Evolutionary conservation across 1,140 invertebrate genomes (phyloP).

Genomic region (Caenorhabditis latens): DNA sequence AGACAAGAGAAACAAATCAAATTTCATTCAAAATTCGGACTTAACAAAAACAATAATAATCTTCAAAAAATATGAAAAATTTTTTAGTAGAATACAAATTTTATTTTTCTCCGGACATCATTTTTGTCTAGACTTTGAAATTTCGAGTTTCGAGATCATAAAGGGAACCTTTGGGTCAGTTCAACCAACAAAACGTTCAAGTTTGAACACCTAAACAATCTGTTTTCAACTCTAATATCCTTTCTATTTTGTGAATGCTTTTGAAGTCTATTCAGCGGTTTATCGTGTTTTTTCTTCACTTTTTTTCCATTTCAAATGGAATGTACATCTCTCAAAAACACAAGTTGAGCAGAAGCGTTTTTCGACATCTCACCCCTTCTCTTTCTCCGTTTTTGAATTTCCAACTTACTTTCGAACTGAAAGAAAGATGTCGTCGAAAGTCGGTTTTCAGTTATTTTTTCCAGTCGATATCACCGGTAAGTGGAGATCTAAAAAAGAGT

Average conservation of each 20-base stretch:
- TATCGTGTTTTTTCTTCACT: constrained; percentile 12
- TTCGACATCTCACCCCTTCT: constrained; percentile 31
- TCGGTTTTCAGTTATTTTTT: constrained; percentile 47
- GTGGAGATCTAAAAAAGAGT: background rate
- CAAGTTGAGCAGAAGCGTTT: constrained; percentile 1
- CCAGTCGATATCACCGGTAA: constrained; percentile 27
- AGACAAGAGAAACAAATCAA: no score
- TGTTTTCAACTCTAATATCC: background rate
- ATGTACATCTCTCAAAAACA: constrained; percentile 40
- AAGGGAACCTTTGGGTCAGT: no score
- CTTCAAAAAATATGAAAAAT: no score
- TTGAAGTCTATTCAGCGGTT: background rate
- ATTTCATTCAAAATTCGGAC: no score
- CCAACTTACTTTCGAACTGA: background rate
- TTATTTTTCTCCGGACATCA: no score
- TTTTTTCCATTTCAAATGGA: constrained; percentile 8
- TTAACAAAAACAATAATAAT: no score
- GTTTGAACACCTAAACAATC: no score
- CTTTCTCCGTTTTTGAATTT: background rate
- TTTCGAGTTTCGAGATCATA: no score
- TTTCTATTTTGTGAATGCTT: background rate
- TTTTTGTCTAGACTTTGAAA: no score
- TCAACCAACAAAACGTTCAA: no score
- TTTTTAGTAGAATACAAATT: no score
- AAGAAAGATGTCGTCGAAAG: constrained; percentile 9